Evolutionary conservation across 1,140 invertebrate species (phyloP).

Genomic region (Lepidotrigona ventralis): DNA sequence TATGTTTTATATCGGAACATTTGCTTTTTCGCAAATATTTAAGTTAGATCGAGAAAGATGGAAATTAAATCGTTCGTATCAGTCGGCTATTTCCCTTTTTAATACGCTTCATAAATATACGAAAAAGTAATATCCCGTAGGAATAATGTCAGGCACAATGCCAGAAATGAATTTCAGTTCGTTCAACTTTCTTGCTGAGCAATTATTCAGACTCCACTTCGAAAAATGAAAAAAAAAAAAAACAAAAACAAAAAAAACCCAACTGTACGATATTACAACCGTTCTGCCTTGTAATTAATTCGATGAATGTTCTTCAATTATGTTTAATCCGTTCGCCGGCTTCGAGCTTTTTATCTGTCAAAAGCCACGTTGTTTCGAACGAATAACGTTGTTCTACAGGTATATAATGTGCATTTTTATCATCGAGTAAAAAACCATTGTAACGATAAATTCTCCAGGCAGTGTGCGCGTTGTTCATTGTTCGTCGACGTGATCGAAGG

Average conservation of each 20-base stretch:
- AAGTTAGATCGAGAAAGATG: not conserved
- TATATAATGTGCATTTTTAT: not conserved
- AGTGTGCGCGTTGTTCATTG: not conserved
- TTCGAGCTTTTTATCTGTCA: not conserved
- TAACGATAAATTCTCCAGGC: not conserved
- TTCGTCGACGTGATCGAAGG: constrained; percentile 18
- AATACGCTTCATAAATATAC: not conserved
- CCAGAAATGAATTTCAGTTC: constrained; percentile 4
- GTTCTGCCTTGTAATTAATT: constrained; percentile 4
- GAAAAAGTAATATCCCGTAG: not conserved
- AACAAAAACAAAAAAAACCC: not conserved
- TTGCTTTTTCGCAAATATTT: not conserved
- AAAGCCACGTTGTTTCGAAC: not conserved
- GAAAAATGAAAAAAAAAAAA: not conserved
- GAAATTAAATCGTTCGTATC: not conserved
- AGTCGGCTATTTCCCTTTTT: too few species aligned
- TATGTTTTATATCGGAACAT: not conserved
- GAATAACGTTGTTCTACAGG: not conserved
- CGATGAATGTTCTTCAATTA: not conserved
- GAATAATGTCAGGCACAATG: not conserved
- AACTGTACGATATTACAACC: not conserved
- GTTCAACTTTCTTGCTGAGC: not conserved
- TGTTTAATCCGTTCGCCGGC: not conserved
- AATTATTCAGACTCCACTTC: not conserved
- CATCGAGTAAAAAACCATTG: not conserved